Conservation (phyloP, 2,113 vertebrate species). For the Eleginops maclovinus region DNA sequence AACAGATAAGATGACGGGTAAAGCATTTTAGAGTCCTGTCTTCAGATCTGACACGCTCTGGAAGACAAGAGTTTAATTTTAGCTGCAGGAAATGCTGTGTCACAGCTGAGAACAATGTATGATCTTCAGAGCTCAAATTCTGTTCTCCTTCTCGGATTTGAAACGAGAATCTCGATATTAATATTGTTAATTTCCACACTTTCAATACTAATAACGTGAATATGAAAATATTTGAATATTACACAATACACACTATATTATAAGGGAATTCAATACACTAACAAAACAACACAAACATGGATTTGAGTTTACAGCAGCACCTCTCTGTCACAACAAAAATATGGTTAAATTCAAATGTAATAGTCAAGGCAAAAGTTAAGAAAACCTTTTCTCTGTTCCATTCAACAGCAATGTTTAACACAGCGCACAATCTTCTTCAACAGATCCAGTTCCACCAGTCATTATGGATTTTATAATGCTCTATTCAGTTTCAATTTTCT, state of each 20-base stretch:
- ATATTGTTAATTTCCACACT: background rate
- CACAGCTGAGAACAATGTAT: constrained; percentile 44
- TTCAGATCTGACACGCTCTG: constrained; percentile 29
- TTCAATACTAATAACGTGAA: background rate
- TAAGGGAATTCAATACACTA: background rate
- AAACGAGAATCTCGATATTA: background rate
- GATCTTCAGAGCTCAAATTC: constrained; percentile 41
- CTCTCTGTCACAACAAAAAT: background rate
- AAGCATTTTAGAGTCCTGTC: constrained; percentile 24
- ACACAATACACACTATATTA: background rate
- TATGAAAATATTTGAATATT: background rate
- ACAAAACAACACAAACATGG: background rate
- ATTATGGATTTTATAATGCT: background rate
- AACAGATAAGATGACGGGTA: background rate
- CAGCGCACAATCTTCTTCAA: background rate
- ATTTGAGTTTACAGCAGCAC: background rate
- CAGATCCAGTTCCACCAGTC: background rate
- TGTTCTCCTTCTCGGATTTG: constrained; percentile 18
- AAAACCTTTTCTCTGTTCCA: background rate
- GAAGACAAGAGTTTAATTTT: constrained; percentile 35
- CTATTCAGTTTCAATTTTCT: background rate
- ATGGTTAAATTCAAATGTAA: too few species aligned
- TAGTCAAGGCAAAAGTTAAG: background rate
- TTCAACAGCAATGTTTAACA: background rate
- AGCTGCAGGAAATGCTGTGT: constrained; percentile 41